Evolutionary conservation across 2,113 vertebrate species (phyloP).

Genomic region (Athene noctua): DNA sequence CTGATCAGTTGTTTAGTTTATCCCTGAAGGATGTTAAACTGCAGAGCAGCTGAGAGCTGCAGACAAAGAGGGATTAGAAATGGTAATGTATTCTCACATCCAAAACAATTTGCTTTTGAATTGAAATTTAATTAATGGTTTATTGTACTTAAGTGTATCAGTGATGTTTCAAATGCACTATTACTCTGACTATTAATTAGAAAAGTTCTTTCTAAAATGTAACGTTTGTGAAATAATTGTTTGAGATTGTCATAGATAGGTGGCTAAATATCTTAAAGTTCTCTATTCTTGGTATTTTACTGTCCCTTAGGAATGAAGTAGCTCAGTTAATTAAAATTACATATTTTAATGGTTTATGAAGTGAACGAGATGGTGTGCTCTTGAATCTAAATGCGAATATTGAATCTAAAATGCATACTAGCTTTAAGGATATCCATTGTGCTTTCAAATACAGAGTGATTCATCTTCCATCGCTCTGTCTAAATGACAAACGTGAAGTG

Average conservation of each 20-base stretch:
- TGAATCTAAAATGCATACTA: not conserved
- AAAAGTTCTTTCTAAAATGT: not conserved
- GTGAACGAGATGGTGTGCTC: constrained; percentile 13
- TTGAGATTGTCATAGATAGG: not conserved
- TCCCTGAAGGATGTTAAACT: not conserved
- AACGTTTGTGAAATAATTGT: not conserved
- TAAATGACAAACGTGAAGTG: not conserved
- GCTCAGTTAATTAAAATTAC: constrained; percentile 66
- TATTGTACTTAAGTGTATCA: not conserved
- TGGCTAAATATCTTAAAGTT: not conserved
- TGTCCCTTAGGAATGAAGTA: constrained; percentile 10
- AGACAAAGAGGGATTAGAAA: not conserved
- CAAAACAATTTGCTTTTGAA: not conserved
- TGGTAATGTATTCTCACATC: not conserved
- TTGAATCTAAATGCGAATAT: not conserved
- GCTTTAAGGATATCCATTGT: constrained; percentile 24
- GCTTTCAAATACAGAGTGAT: not conserved
- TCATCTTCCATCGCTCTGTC: not conserved
- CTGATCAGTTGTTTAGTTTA: not conserved
- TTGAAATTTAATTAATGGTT: not conserved
- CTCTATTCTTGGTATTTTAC: not conserved
- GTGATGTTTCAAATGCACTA: not conserved
- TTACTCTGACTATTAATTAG: constrained; percentile 26
- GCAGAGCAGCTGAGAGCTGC: not conserved
- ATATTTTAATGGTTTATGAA: constrained; percentile 49